These are phyloP conservation scores for Eupithecia subfuscata DNA, from an alignment of 2,888 invertebrate genomes.

Conservation along the genomic window DNA sequence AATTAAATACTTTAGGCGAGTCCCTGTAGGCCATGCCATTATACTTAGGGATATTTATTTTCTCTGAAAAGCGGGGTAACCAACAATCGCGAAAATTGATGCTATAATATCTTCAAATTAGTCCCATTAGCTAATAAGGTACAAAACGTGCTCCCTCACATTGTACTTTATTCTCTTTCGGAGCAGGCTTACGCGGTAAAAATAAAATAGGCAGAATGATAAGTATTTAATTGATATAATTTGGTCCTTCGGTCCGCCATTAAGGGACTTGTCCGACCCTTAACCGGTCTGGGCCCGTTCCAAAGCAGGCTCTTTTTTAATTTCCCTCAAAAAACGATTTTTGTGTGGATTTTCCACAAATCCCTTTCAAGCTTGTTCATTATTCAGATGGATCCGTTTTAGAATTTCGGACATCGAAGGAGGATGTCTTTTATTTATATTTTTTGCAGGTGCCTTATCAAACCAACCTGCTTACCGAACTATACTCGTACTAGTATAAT, in stretches of 20 bases:
- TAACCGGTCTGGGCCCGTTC: slow-evolving; percentile 54
- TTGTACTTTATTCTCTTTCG: slow-evolving; percentile 8
- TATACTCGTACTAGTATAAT: no score
- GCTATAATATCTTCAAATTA: slow-evolving; percentile 15
- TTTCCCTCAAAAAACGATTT: slow-evolving; percentile 63
- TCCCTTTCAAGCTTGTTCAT: slow-evolving; percentile 72
- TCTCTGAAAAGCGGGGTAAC: slow-evolving; percentile 20
- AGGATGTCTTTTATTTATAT: slow-evolving; percentile 49
- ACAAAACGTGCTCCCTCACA: neutral
- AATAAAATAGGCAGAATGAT: slow-evolving; percentile 50
- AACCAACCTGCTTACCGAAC: neutral
- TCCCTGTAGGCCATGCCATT: slow-evolving; percentile 22
- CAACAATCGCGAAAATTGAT: slow-evolving; percentile 18
- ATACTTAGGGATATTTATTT: slow-evolving; percentile 16
- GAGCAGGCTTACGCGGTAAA: slow-evolving; percentile 14
- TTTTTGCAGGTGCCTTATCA: neutral
- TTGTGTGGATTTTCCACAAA: slow-evolving; percentile 66
- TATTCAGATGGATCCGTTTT: slow-evolving; percentile 72
- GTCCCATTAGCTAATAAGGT: slow-evolving; percentile 9
- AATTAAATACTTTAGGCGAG: slow-evolving; percentile 70
- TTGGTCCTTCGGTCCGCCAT: slow-evolving; percentile 76
- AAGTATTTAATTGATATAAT: slow-evolving; percentile 81
- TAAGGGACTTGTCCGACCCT: slow-evolving; percentile 64
- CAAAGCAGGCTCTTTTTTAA: slow-evolving; percentile 68
- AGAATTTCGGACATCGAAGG: slow-evolving; percentile 58